Percentiles rank a stretch among this genome's conserved stretches.
Conservation (phyloP, 2,888 invertebrate genomes). For the Mesochorus sp. region DNA sequence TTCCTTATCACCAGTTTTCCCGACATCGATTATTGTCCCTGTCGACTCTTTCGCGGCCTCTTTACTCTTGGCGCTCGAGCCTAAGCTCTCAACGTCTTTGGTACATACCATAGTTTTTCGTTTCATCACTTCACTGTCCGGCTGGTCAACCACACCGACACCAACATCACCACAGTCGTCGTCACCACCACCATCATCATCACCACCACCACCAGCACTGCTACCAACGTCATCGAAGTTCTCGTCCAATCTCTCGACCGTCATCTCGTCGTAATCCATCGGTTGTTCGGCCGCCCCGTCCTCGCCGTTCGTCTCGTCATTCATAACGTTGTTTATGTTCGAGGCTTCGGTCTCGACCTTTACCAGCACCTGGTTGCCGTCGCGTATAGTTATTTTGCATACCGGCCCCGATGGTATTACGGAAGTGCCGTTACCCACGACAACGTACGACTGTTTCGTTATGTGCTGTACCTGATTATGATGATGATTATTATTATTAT, state of each 20-base stretch:
- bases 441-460: conserved; percentile 71
- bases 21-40: conserved; percentile 76
- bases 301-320: conserved; percentile 73
- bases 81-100: conserved; percentile 57
- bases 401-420: conserved; percentile 74
- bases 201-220: no score
- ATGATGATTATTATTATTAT: no score
- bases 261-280: conserved; percentile 47
- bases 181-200: no score
- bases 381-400: conserved; percentile 88
- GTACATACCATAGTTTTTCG: no score
- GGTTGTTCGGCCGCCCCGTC: conserved; percentile 60
- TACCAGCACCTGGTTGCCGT: conserved; percentile 88
- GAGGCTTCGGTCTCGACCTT: conserved; percentile 83
- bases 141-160: no score
- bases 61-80: conserved; percentile 64
- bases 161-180: no score
- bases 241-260: conserved; percentile 60
- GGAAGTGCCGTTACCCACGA: conserved; percentile 69
- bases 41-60: conserved; percentile 66
- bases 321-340: conserved; percentile 74
- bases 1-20: conserved; percentile 83
- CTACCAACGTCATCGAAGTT: conserved; percentile 61
- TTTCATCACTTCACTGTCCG: conserved; percentile 74
- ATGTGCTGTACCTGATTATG: conserved; percentile 65